Base-by-base conservation (phyloP, 2,888 invertebrate species). In the Netelia melanura region DNA sequence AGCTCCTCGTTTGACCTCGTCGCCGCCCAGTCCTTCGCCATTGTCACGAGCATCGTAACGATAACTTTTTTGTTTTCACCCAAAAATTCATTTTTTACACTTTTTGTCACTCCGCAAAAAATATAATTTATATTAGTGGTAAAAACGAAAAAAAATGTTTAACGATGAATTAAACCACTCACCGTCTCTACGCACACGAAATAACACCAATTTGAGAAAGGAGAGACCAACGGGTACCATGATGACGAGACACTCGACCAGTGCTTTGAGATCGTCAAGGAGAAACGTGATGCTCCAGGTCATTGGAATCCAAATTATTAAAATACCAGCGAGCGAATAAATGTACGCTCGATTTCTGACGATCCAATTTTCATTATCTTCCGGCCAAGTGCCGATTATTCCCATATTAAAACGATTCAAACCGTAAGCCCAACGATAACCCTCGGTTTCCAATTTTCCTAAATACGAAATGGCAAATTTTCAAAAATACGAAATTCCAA, bases 311-410 rank as follows among this genome's bases (percentile, higher is more conserved):
- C 67, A 83, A 10, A 78, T 70, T 11, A 76, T 48, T 11, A 83
- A 17, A 14, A 78, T 72, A 30, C 78, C 62, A 10, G 30, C 11
- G 6, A 72, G 11, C 17, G 38, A 54, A 44, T 21, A 81, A 21
- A 72, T 17, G 52, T 62, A 79, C 61, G 71, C 72, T 72, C 56
- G 67, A 48, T 81, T 54, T 17, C 38, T 77, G 14, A 25, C 54
- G 10, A 78, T 44, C 43, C 52, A 67, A 58, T 68, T 71, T 10
- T 54, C 21, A 74, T 83, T 84, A 10, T 86, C 81, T 8, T 85
- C 81, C 1, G 91, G 90, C 91, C 91, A 91, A 14, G 87, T 84
- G 1, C 91, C 91, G 30, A 89, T 75, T n/a, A 87, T 72, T 3
- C 17, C 80, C 84, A 90, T 85, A 23, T 83, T 88, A 14, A 87